Base-by-base conservation (phyloP, 2,888 invertebrate genomes). In the Heliconius ismenius region DNA sequence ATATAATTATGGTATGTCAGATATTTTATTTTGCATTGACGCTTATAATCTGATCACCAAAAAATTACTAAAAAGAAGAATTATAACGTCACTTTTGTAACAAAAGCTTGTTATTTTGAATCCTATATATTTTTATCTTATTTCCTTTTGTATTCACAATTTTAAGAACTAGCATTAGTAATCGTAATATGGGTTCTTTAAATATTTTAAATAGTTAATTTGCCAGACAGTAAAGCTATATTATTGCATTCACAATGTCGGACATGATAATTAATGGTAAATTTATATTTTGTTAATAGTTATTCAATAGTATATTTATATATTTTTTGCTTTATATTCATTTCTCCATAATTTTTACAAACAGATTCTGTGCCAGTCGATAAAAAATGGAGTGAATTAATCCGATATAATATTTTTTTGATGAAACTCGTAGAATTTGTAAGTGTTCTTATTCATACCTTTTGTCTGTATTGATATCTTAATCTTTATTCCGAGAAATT, bases 231-330 rank as follows among this genome's bases (percentile, higher is more conserved):
- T 28, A 64, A 39, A 32, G 32, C 11, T 28, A 28, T 69, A 43
- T 70, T 21, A 39, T 4, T 4, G 13, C 60, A 67, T 43, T 10
- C 62, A 78, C 75, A 74, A 93, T 93, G 93, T 93, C 93, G 82
- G 93, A 93, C 86, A 92, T 93, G 91, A 92, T 93, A 83, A 92
- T 93, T 87, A 93, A 93, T 84, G 93, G 93, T 92, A 87, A 84
- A 74, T 75, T 74, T 73, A 58, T 24, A 63, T 13, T 43, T 65
- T 7, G 62, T 39, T 39, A 11, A n/a, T 58, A 11, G 1, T 58
- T 3, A 58, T n/a, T 58, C 10, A 58, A 58, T 58, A 21, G 24
- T 62, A 15, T 11, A 9, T 15, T 7, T 43, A 62, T 43, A n/a
- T 43, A 18, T 18, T 24, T 36, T 62, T 73, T 63, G 24, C 6